Evolutionary conservation across 2,797 vertebrate species (phyloP).

Genomic region (Dipus sagitta): DNA sequence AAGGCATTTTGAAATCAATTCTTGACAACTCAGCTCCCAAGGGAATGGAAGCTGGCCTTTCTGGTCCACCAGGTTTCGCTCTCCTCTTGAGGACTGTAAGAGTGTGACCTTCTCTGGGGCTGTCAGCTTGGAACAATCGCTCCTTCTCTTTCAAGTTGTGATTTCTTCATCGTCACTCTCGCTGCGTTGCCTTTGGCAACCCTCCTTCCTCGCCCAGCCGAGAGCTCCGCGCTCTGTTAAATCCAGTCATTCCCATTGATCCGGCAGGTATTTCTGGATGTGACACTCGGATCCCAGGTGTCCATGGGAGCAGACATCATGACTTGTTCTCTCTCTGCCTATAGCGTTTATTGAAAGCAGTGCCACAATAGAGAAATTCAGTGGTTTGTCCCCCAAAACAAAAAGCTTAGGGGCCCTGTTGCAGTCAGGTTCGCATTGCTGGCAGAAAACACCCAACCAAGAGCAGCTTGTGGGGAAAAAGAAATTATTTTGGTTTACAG

Average conservation of each 20-base stretch:
- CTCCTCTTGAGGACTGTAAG: slow-evolving; percentile 41
- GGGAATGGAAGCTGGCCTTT: slow-evolving; percentile 35
- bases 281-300: not conserved
- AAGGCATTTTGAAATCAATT: slow-evolving; percentile 47
- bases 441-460: too few relatives aligned
- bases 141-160: not conserved
- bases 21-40: slow-evolving; percentile 50
- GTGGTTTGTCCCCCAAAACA: not conserved
- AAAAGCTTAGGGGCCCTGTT: not conserved
- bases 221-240: slow-evolving; percentile 56
- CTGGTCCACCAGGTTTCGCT: not conserved
- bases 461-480: too few relatives aligned
- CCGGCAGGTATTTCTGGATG: slow-evolving; percentile 61
- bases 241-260: slow-evolving; percentile 62
- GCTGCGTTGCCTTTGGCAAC: not conserved
- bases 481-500: too few relatives aligned
- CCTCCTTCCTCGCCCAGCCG: not conserved
- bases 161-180: not conserved
- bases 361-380: not conserved
- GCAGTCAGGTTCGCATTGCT: too few relatives aligned
- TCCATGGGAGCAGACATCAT: not conserved
- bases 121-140: not conserved
- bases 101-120: not conserved
- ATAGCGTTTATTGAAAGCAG: not conserved
- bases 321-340: not conserved